Base-by-base conservation (phyloP, 1,140 invertebrate genomes). In the Apis laboriosa region DNA sequence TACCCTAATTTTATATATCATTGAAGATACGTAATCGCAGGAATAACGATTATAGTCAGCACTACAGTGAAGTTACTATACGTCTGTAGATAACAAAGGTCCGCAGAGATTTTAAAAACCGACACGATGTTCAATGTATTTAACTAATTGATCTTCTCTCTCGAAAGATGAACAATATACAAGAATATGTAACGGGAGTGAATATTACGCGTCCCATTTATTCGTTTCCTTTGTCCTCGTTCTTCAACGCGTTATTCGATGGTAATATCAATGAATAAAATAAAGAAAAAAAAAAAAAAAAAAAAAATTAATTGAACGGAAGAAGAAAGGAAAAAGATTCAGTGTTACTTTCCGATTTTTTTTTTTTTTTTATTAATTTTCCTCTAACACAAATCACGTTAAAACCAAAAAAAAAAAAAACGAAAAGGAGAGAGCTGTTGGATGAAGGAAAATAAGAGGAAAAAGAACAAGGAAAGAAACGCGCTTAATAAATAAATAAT, bases 1-100 rank as follows among this genome's bases (percentile, higher is more conserved):
- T 88, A 89, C 79, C 86, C 86, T 92, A 89, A 91, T 92, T 92
- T 92, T 91, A 91, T 92, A 91, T 91, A 91, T 91, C 89, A 91
- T 90, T 85, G 86, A 88, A 86, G 87, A 89, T 90, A 88, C 86
- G 83, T 90, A 91, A 91, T 83, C 68, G 86, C 87, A 88, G 85
- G 19, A 90, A 88, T 89, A 91, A 91, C 86, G 88, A 84, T 91
- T 83, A 90, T 92, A 92, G 88, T 77, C 85, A 89, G 90, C 90
- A 91, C 91, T 90, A 85, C 88, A 90, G 76, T 88, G 81, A 88
- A 89, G 87, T 92, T 91, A 91, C 85, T 90, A 85, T 88, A 90
- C 88, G 88, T 87, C 85, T 90, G 89, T 90, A 89, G 81, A 86
- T 84, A 86, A 78, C n/a, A 80, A 58, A 51, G 85, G 85, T 89